These are phyloP conservation scores for Megaleporinus macrocephalus DNA, from an alignment of 2,113 vertebrate species.

Conservation along the genomic window DNA sequence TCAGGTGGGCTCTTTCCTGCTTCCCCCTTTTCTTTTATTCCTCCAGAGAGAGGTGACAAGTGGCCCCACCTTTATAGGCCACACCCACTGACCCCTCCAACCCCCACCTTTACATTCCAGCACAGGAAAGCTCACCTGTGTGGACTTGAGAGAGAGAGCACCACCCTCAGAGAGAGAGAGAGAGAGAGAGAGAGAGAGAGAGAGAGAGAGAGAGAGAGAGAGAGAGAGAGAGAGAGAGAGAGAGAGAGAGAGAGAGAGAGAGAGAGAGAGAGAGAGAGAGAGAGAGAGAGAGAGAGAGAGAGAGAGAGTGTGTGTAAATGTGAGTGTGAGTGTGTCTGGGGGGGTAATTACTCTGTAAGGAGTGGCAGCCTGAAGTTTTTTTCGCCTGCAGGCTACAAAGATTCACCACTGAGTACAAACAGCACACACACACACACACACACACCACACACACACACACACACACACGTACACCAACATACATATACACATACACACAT, in stretches of 20 bases:
- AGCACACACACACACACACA: too few species aligned
- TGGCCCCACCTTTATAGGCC: slow-evolving; percentile 30
- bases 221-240: too few species aligned
- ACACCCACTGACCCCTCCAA: background rate
- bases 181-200: too few species aligned
- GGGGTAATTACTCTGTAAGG: slow-evolving; percentile 13
- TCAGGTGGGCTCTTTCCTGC: slow-evolving; percentile 69
- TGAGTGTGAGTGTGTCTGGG: slow-evolving; percentile 10
- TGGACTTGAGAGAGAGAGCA: background rate
- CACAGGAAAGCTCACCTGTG: background rate
- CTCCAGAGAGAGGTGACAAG: slow-evolving; percentile 58
- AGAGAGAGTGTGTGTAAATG: background rate
- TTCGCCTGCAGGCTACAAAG: slow-evolving; percentile 53
- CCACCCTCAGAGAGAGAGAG: slow-evolving; percentile 13
- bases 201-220: too few species aligned
- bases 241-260: too few species aligned
- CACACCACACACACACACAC: too few species aligned
- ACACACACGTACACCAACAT: too few species aligned
- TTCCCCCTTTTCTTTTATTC: slow-evolving; percentile 55
- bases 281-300: background rate
- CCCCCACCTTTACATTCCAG: background rate
- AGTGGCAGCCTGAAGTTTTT: slow-evolving; percentile 46
- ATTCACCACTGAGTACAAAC: slow-evolving; percentile 12
- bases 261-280: slow-evolving; percentile 24
- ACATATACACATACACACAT: too few species aligned